Evolutionary conservation across 2,113 vertebrate species (phyloP).

Genomic region (Campylomormyrus numenius): DNA sequence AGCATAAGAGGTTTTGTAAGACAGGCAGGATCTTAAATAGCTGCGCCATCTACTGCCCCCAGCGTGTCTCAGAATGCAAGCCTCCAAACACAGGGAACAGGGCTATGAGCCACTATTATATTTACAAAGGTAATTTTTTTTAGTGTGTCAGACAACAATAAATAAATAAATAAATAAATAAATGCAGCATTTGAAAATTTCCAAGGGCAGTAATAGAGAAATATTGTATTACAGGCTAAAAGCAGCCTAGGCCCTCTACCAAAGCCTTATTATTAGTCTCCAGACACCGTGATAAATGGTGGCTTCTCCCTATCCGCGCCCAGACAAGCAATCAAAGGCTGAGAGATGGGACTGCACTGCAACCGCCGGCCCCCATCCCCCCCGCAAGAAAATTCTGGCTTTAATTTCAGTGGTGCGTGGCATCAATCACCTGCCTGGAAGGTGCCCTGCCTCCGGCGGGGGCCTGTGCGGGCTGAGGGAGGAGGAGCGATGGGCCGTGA

Average conservation of each 20-base stretch:
- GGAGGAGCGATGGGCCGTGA: neutral
- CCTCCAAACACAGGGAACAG: neutral
- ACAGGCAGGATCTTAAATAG: neutral
- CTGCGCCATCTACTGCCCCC: neutral
- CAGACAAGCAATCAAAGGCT: constrained; percentile 9
- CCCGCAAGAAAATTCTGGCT: neutral
- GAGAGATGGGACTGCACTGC: neutral
- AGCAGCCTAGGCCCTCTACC: neutral
- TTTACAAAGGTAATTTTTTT: neutral
- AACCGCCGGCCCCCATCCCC: neutral
- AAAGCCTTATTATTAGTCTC: neutral
- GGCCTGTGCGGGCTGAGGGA: neutral
- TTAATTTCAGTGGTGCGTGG: neutral
- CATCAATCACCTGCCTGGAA: neutral
- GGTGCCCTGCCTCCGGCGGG: neutral
- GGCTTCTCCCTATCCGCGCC: neutral
- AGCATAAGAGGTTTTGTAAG: neutral
- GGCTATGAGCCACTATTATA: neutral
- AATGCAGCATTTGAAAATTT: neutral
- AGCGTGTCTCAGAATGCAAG: neutral
- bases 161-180: neutral
- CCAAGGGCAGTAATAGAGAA: neutral
- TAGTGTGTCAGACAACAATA: neutral
- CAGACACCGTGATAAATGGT: neutral
- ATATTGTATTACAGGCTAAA: neutral